phyloP scores from a whole-genome alignment of 2,113 vertebrate species.

The Ciconia stormi region DNA sequence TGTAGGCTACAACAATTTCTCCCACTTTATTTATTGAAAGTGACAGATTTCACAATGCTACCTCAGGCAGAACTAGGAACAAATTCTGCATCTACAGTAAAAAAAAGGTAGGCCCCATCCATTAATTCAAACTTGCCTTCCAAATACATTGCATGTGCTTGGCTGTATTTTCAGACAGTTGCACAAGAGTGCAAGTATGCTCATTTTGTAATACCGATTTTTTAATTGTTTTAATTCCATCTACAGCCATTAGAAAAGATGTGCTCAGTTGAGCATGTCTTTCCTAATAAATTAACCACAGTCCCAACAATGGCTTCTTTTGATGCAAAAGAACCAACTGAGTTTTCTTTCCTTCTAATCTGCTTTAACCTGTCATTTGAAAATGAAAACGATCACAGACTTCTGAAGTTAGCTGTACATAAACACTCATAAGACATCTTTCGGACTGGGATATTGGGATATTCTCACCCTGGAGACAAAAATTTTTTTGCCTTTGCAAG shows the following conservation, averaged over 20 bases:
- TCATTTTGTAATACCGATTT: not conserved
- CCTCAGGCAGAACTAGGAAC: not conserved
- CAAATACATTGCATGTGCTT: not conserved
- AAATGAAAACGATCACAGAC: not conserved
- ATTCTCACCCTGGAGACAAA: not conserved
- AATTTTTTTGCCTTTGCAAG: not conserved
- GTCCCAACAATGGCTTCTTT: not conserved
- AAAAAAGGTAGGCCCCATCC: not conserved
- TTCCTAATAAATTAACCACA: not conserved
- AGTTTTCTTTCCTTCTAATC: not conserved
- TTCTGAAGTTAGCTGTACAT: not conserved
- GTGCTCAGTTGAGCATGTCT: not conserved
- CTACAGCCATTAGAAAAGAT: not conserved
- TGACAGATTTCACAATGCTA: not conserved
- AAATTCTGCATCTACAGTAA: not conserved
- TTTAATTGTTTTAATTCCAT: not conserved
- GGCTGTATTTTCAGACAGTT: not conserved
- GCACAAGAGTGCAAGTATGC: not conserved
- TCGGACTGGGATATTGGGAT: not conserved
- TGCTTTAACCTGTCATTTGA: not conserved
- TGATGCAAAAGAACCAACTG: not conserved
- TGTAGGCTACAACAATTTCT: not conserved
- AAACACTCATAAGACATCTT: not conserved
- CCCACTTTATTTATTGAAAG: not conserved
- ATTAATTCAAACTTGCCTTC: not conserved